phyloP scores from a whole-genome alignment of 2,797 vertebrate genomes.

The Bradypodion ventrale region DNA sequence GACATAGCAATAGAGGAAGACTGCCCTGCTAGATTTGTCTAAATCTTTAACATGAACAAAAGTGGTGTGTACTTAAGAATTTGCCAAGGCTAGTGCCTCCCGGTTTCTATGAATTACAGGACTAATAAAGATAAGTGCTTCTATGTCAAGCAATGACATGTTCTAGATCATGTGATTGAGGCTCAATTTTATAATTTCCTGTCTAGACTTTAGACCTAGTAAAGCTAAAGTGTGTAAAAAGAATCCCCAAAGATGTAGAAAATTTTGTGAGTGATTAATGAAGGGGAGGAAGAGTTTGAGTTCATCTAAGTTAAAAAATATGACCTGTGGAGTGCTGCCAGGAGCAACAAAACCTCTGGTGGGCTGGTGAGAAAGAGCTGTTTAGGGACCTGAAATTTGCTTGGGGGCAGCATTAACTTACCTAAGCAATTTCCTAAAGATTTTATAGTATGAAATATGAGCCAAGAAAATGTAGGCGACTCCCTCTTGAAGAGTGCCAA shows the following conservation, averaged over 20 bases:
- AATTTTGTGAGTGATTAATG: not conserved
- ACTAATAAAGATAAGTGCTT: not conserved
- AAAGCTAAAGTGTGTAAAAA: not conserved
- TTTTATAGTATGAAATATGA: conserved; percentile 24
- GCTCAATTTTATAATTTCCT: not conserved
- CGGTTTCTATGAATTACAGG: not conserved
- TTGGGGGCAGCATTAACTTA: conserved; percentile 33
- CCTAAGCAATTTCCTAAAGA: conserved; percentile 26
- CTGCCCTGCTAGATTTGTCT: not conserved
- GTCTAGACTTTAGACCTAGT: not conserved
- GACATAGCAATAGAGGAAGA: not conserved
- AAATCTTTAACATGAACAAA: conserved; percentile 7
- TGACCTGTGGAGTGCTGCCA: conserved; percentile 30
- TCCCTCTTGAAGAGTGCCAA: not conserved
- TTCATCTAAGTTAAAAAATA: conserved; percentile 33
- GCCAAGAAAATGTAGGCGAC: conserved; percentile 24
- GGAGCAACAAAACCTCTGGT: not conserved
- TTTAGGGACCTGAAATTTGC: conserved; percentile 20
- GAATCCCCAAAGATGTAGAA: not conserved
- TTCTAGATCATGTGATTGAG: not conserved
- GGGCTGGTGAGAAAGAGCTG: conserved; percentile 1
- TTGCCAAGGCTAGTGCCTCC: not conserved
- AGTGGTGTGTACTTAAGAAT: not conserved
- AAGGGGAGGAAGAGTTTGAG: conserved; percentile 16
- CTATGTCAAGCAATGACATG: not conserved